Base-by-base conservation (phyloP, 1,140 invertebrate species). In the Eriosoma lanigerum region DNA sequence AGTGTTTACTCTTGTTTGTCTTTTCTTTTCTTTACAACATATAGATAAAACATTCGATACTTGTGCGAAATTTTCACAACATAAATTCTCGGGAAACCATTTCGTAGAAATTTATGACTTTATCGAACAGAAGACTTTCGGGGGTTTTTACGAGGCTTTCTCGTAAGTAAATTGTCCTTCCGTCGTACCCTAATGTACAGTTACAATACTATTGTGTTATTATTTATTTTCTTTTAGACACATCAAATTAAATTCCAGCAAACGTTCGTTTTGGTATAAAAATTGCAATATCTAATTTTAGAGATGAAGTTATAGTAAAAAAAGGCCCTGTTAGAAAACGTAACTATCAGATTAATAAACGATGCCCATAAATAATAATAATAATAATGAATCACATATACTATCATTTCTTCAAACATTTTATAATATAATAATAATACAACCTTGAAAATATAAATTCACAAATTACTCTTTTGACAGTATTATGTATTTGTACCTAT, bases 41-140 rank as follows among this genome's bases (percentile, higher is more conserved):
- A 9, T n/a, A 3, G n/a, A 56, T 75, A 76, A 58, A 24, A 44
- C 32, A 44, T 54, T 21, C 26, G 70, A 73, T 38, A 4, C 12
- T 24, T 1, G 17, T 44, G 52, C 21, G 73, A 76, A 54, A 24
- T 58, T 58, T 76, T 58, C 29, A 17, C 52, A 21, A 13, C 32
- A 58, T 76, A 58, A 76, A 76, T 58, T 58, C 54, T 76, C 13
- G 29, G 32, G 9, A 2, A 76, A 2, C 73, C 54, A 17, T 38
- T 60, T 26, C 32, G n/a, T 17, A n/a, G 13, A 38, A 58, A 76
- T 76, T 76, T 76, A 76, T 46, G 50, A 76, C 19, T 21, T 56
- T 56, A 76, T 76, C 32, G 50, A 76, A 76, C 32, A 3, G 50
- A 56, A 56, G 32, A 58, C 32, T 46, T 58, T 21, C 13, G 66